Evolutionary conservation across 2,797 vertebrate genomes (phyloP), one percentile per base, ranked within the genome.

Genomic region (Xerus rutilus): DNA sequence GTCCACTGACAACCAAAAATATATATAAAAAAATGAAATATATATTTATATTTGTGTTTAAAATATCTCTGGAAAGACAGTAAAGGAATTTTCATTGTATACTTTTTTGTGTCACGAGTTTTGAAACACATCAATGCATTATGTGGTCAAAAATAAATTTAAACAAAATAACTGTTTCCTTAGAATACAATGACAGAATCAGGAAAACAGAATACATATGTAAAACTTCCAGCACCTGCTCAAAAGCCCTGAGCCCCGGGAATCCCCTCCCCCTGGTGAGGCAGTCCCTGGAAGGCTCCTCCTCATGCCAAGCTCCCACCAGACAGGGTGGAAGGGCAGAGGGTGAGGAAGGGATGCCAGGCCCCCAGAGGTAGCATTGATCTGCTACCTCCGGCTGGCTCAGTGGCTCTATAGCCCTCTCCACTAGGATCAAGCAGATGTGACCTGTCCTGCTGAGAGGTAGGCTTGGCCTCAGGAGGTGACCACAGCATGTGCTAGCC

Each of bases 371-470:
- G 49, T 1, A 7, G 23, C 28, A 20, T 39, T 8, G 73, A 49
- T 45, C 47, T 65, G 47, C 43, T 23, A 13, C 54, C 18, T 52
- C 52, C 1, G 2, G 67, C 86, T 69, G 88, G 64, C 67, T 88
- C 54, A 1, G 35, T 6, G 35, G 57, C 52, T 67, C 77, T 25
- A 0, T 5, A 72, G 35, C 69, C 52, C 82, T 35, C 78, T 72
- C 90, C 0, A 0, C 52, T 23, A 67, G 86, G 52, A 92, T 77
- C 69, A 69, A 81, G 69, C 52, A 54, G 25, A 11, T 28, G 47
- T 35, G 52, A 49, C 78, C 54, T 59, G 57, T 57, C 92, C 91
- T 94, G 91, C 92, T 62, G 92, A 88, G 95, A 95, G 43, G 83
- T 21, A 43, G 70, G 76, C 59, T 12, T 12, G 49, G 43, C 28